A percentile compares a stretch with the other conserved stretches of the same genome.
Conservation (phyloP, 2,888 invertebrate species). For the Rhimphoctona megacephalus region DNA sequence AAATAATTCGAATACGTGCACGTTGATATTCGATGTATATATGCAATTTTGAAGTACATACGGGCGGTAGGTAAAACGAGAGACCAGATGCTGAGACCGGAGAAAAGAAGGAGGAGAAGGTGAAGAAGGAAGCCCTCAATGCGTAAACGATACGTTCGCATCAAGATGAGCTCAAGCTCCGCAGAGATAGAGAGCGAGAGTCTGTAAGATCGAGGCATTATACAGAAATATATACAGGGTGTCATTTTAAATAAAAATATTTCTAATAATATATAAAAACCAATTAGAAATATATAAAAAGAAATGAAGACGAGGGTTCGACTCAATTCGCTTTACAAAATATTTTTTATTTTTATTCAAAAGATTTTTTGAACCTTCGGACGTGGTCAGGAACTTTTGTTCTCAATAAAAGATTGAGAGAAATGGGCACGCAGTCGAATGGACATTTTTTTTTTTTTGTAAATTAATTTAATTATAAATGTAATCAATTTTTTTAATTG, state of each 20-base stretch:
- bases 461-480: background rate
- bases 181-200: slow-evolving; percentile 9
- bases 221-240: background rate
- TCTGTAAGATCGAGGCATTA: background rate
- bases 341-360: background rate
- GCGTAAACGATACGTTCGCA: slow-evolving; percentile 15
- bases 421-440: background rate
- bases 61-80: background rate
- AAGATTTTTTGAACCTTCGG: background rate
- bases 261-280: background rate
- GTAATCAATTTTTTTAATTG: too few species aligned
- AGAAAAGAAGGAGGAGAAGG: background rate
- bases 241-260: background rate
- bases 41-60: background rate
- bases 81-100: slow-evolving; percentile 4
- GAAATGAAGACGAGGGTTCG: too few species aligned
- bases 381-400: background rate
- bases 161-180: slow-evolving; percentile 14
- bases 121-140: background rate
- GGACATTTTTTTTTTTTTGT: background rate
- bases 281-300: too few species aligned
- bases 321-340: background rate
- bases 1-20: background rate
- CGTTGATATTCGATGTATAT: background rate
- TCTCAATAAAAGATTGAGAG: background rate